Evolutionary conservation across 2,888 invertebrate genomes (phyloP).

Genomic region (Perithous albicinctus): DNA sequence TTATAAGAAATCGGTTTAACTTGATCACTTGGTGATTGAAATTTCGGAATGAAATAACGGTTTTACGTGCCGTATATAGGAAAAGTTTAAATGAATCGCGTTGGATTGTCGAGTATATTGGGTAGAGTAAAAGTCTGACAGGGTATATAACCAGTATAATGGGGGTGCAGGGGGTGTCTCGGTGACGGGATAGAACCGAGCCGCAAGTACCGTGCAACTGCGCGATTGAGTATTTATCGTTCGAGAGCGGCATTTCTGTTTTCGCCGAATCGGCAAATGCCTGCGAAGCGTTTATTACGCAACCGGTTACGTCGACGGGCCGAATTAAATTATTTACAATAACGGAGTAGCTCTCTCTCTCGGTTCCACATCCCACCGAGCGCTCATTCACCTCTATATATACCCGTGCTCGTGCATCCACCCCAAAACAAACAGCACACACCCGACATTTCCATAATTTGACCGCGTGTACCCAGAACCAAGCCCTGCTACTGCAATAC

Average conservation of each 20-base stretch:
- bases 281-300: constrained; percentile 47
- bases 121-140: constrained; percentile 30
- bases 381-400: background rate
- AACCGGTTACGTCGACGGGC: constrained; percentile 43
- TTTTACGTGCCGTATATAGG: background rate
- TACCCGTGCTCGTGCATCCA: background rate
- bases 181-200: background rate
- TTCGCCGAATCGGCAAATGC: constrained; percentile 49
- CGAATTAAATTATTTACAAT: constrained; percentile 50
- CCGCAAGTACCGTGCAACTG: constrained; percentile 22
- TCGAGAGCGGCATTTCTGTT: constrained; percentile 28
- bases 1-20: background rate
- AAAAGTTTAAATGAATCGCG: constrained; percentile 26
- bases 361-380: constrained; percentile 6
- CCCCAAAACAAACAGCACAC: constrained; percentile 30
- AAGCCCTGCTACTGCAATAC: constrained; percentile 23
- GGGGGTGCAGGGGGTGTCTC: constrained; percentile 23
- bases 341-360: constrained; percentile 21
- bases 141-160: constrained; percentile 11
- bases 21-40: constrained; percentile 3
- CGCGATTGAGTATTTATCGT: constrained; percentile 46
- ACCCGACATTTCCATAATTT: constrained; percentile 41
- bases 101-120: background rate
- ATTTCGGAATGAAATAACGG: constrained; percentile 26
- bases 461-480: constrained; percentile 21